Base-by-base conservation (phyloP, 2,797 vertebrate genomes). In the Bufotes viridis region DNA sequence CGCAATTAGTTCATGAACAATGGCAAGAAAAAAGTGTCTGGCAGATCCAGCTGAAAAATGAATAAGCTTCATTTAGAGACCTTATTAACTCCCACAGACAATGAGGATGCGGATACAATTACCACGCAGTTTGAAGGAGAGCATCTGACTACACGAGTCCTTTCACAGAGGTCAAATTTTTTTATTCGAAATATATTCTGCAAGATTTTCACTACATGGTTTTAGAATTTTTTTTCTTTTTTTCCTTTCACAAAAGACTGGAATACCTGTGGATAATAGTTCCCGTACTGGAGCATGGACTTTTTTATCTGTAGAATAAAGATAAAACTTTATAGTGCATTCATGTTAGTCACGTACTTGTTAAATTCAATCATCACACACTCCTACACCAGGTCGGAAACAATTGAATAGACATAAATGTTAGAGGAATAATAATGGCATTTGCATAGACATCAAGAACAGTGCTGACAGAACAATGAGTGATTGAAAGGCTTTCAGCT, bases 361-460 rank as follows among this genome's bases (percentile, higher is more conserved):
- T 84, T 87, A 88, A 87, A 78, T 79, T 83, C 72, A 82, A 84
- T 79, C 63, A 84, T 84, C 65, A 72, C 22, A 53, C 78, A 88
- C 87, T 80, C 87, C 87, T 78, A 88, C 87, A 84, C 81, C 51
- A 84, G 75, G 76, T 78, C 58, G 57, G 57, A 84, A 84, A 88
- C 87, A 88, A 57, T 84, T 84, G 75, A 84, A 70, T 76, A 79
- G 82, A 80, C 67, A 51, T 72, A 84, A 60, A 86, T 82, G 70
- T 57, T 82, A 82, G 74, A 82, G 75, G 72, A 86, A 86, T 82
- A 86, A 86, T 82, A 88, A 84, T 84, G 74, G 84, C 26, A 88
- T 89, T 58, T 89, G 60, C 84, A 86, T 67, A 86, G 84, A 69
- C 78, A 81, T 89, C 70, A 86, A 86, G 83, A 89, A 89, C 88